Conservation (phyloP, 2,888 invertebrate genomes). For the Trissonchulus latispiculum region DNA sequence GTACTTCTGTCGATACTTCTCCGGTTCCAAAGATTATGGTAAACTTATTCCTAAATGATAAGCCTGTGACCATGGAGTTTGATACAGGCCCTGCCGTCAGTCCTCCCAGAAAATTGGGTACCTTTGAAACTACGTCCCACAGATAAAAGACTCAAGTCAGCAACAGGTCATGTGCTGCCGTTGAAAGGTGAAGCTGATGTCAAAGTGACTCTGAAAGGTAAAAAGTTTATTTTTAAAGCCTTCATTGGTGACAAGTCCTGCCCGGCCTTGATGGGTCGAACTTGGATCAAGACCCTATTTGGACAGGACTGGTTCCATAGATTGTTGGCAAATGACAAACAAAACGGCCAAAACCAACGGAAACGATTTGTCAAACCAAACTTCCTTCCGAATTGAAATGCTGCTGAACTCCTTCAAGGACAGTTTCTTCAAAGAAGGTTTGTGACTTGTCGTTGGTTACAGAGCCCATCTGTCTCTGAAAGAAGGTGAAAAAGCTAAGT, state of each 20-base stretch:
- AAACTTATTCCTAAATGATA: background rate
- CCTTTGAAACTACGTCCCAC: background rate
- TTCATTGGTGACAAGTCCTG: background rate
- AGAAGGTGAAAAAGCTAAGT: too few species aligned
- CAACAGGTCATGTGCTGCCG: background rate
- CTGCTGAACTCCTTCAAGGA: too few species aligned
- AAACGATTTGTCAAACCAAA: too few species aligned
- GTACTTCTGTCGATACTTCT: background rate
- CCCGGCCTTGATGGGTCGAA: background rate
- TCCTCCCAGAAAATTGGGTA: background rate
- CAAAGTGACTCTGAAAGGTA: background rate
- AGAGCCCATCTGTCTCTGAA: too few species aligned
- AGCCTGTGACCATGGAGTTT: background rate
- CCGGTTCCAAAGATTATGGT: background rate
- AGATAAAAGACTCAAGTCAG: background rate
- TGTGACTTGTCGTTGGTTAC: too few species aligned
- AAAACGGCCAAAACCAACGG: too few species aligned
- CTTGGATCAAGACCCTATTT: background rate
- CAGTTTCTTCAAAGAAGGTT: too few species aligned
- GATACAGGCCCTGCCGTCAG: conserved; percentile 21
- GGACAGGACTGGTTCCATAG: too few species aligned
- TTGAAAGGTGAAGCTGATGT: background rate
- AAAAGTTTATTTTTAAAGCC: background rate
- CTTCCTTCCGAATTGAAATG: too few species aligned
- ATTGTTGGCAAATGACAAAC: too few species aligned